Evolutionary conservation across 2,888 invertebrate genomes (phyloP).

Genomic region (Kuschelorhynchus macadamiae): DNA sequence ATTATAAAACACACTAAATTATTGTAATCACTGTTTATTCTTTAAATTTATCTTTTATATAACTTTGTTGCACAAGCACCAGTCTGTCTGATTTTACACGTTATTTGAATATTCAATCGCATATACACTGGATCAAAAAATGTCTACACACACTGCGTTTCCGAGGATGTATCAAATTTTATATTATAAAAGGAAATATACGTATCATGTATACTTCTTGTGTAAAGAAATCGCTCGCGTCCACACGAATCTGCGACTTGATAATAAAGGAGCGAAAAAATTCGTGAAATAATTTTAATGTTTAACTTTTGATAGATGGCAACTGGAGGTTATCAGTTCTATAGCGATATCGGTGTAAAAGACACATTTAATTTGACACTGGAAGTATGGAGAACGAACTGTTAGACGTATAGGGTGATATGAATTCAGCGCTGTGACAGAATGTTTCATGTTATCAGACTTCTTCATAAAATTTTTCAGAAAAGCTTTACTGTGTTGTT

Average conservation of each 20-base stretch:
- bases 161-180: no score
- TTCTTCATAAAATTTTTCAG: no score
- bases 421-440: no score
- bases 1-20: constrained; percentile 34
- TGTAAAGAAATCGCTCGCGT: no score
- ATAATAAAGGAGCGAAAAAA: constrained; percentile 2
- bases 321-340: constrained; percentile 10
- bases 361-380: constrained; percentile 3
- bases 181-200: no score
- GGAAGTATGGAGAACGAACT: background rate
- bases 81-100: constrained; percentile 11
- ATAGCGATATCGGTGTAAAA: constrained; percentile 14
- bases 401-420: constrained; percentile 1
- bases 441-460: no score
- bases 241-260: background rate
- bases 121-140: constrained; percentile 1
- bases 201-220: no score
- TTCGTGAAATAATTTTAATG: constrained; percentile 5
- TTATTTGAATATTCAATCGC: background rate
- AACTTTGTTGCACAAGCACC: constrained; percentile 45
- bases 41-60: constrained; percentile 44
- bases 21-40: constrained; percentile 39
- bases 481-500: no score
- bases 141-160: constrained; percentile 6
- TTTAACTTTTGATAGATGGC: constrained; percentile 5